Base-by-base conservation (phyloP, 2,113 vertebrate genomes). In the Arizona elegans region DNA sequence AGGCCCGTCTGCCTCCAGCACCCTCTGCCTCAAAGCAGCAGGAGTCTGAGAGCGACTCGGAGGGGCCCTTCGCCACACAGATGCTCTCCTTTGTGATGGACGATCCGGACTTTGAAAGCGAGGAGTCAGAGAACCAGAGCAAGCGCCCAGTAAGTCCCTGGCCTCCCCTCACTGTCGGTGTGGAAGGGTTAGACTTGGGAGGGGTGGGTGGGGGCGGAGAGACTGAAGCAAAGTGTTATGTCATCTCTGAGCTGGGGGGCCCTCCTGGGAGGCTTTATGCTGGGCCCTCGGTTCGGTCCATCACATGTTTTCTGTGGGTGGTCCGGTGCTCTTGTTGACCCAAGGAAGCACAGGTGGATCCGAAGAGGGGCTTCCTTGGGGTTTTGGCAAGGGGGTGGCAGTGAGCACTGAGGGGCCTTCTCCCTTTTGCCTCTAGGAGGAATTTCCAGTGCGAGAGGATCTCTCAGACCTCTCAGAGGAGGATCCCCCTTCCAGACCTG, bases 21-120 rank as follows among this genome's bases (percentile, higher is more conserved):
- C 21, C 88, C 91, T 52, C 94, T 6, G 17, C 92, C 52, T 91
- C 86, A 10, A 97, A 96, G 56, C 94, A 56, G 54, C 95, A 75
- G 3, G 98, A 98, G 0, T 99, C 99, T 0, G 99, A 99, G 65
- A 98, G 98, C 0, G 99, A 99, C 90, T 96, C 96, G 0, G 99
- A 99, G 93, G 98, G 98, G 8, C 98, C 99, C 0, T 97, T 98
- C 0, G 98, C 99, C 13, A 98, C 98, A 21, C 99, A 99, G 96
- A 98, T 99, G 98, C 98, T 99, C 47, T 99, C 99, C 0, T 99
- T 99, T 1, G 96, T 99, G 94, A 98, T 99, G 99, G 99, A 99
- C 0, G 99, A 99, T 96, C 99, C 99, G 0, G 99, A 99, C 96
- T 99, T 99, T 0, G 99, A 99, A 90, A 99, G 98, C 0, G 99